These are phyloP conservation scores for Echinometra lucunter DNA, from an alignment of 53 echinoderm and acorn worm species.

Conservation along the genomic window DNA sequence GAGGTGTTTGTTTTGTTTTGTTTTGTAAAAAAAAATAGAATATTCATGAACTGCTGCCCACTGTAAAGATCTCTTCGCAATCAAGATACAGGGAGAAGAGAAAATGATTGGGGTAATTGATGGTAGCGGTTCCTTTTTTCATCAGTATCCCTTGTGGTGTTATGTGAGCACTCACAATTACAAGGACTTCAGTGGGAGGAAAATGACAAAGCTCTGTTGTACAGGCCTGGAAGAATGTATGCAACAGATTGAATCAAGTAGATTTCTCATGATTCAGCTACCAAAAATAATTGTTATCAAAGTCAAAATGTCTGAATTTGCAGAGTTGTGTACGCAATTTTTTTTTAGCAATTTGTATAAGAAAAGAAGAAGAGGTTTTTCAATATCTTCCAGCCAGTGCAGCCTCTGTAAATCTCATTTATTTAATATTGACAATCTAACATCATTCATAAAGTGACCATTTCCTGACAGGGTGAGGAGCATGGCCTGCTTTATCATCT, in stretches of 20 bases:
- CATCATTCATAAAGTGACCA: constrained; percentile 25
- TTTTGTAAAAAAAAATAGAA: not conserved
- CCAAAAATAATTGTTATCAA: too few species aligned
- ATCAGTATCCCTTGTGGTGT: constrained; percentile 1
- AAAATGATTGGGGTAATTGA: not conserved
- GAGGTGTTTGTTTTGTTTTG: not conserved
- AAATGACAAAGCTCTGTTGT: too few species aligned
- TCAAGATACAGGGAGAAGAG: not conserved
- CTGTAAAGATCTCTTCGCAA: not conserved
- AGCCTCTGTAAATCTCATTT: not conserved
- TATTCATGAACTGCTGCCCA: constrained; percentile 28
- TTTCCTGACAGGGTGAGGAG: not conserved
- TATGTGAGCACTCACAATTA: not conserved
- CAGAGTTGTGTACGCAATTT: too few species aligned
- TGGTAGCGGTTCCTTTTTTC: not conserved
- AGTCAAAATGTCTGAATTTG: too few species aligned
- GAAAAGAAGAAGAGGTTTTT: not conserved
- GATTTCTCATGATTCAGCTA: too few species aligned
- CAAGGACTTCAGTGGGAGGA: too few species aligned
- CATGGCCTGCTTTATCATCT: not conserved
- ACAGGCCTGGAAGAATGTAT: too few species aligned
- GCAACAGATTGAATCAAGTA: too few species aligned
- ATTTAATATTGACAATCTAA: not conserved
- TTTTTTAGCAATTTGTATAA: too few species aligned
- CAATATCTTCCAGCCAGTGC: not conserved